Base-by-base conservation (phyloP, 1,140 invertebrate genomes). In the Drosophila navojoa region DNA sequence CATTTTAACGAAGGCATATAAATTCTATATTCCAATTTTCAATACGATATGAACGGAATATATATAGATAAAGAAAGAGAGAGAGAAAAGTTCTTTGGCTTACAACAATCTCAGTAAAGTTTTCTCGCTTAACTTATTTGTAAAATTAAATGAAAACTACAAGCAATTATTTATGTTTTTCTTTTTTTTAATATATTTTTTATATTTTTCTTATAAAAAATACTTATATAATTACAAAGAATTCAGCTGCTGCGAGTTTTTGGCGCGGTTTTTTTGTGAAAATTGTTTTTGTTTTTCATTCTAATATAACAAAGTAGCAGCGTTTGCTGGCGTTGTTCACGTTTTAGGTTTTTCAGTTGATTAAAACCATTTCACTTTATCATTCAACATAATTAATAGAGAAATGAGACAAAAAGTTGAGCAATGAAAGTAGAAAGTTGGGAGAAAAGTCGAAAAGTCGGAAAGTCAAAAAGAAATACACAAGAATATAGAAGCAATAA, bases 181-280 rank as follows among this genome's bases (percentile, higher is more conserved):
- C 77, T 90, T 64, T 71, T 74, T 76, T 79, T 90, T 61, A 50
- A 55, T 84, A 89, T 89, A 84, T 89, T 89, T 89, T 89, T 89
- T 89, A 89, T 89, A 89, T 89, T 77, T 89, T 89, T 86, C 84
- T 89, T 89, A 89, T 89, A 91, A 90, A 90, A 90, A 90, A 90
- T 90, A 90, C 87, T 90, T 91, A 90, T 87, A 90, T 77, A 90
- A 87, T 87, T 90, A 87, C 77, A 82, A 90, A 90, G 77, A 75
- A 84, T 77, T 76, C 55, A 82, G 81, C 82, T 90, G 87, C 89
- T 90, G 87, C 82, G 80, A 81, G 47, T 90, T 81, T 87, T 90
- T 90, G 79, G 81, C 80, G 80, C 77, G 82, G 58, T 71, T 71
- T 81, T 81, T 79, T 77, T 72, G 66, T 77, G 61, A 58, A 55